Evolutionary conservation across 2,888 invertebrate genomes (phyloP), one percentile per base, ranked within the genome.

Genomic region (Tribolium freemani): DNA sequence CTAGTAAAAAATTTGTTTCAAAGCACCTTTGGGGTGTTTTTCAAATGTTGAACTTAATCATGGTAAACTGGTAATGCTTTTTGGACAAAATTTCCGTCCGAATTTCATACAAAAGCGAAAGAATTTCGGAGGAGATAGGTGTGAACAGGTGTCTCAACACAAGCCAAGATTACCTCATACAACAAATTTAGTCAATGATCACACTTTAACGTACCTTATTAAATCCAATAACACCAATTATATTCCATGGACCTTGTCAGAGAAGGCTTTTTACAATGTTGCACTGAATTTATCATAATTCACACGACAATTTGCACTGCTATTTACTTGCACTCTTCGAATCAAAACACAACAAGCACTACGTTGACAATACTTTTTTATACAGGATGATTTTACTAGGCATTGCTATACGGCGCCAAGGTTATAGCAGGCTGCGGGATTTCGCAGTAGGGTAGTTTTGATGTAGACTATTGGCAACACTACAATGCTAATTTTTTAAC

Each of bases 101-200:
- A 38, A 38, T 38, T 38, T n/a, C n/a, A n/a, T 8, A 6, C 2
- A 38, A n/a, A 8, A 38, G 9, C 8, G 3, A 38, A n/a, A 38
- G n/a, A n/a, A n/a, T 38, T 38, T n/a, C 9, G 38, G 38, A 5
- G 13, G 10, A 16, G 31, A 50, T 9, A 21, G 26, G 63, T 26
- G 13, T 54, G 38, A 69, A 45, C 45, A 61, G 69, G 46, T 61
- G 53, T 51, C 11, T 20, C 1, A 20, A 30, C 21, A 63, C 21
- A 53, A 57, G 57, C 57, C 11, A n/a, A n/a, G n/a, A n/a, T n/a
- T n/a, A n/a, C n/a, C n/a, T n/a, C n/a, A 75, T 72, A 57, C 61
- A 69, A 54, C 64, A 68, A 72, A 72, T 51, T 75, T 75, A 75
- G 73, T 20, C 48, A 69, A 71, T 64, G 69, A 69, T 60, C 50